phyloP scores from a whole-genome alignment of 2,888 invertebrate genomes.

The Drosophila atroscutellata region DNA sequence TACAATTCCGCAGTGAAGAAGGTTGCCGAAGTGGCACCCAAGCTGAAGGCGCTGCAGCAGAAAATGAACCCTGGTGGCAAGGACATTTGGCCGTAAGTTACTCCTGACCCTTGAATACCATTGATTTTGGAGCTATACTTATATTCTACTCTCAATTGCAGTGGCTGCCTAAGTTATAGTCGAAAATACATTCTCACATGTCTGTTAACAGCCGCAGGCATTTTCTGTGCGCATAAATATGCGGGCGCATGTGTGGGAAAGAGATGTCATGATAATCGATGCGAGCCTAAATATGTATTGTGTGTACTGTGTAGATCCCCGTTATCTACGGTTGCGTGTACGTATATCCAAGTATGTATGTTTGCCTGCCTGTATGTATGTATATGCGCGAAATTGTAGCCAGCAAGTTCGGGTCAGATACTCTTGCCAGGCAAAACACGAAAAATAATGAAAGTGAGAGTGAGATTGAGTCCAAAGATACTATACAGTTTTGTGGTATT shows the following conservation, averaged over 20 bases:
- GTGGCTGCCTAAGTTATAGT: slow-evolving; percentile 34
- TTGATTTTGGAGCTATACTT: not conserved
- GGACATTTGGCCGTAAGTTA: slow-evolving; percentile 89
- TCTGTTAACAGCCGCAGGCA: too few relatives aligned
- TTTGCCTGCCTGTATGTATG: too few relatives aligned
- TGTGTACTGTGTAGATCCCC: too few relatives aligned
- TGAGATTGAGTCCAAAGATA: slow-evolving; percentile 6
- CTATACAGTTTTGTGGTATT: not conserved
- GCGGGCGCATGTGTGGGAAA: too few relatives aligned
- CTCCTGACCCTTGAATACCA: not conserved
- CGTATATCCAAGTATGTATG: too few relatives aligned
- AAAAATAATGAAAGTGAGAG: not conserved
- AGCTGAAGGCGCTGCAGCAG: slow-evolving; percentile 89
- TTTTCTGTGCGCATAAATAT: too few relatives aligned
- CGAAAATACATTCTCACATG: too few relatives aligned
- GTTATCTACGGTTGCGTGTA: too few relatives aligned
- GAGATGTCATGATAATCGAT: too few relatives aligned
- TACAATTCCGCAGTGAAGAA: slow-evolving; percentile 91
- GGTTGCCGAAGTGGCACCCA: slow-evolving; percentile 86
- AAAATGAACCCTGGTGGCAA: slow-evolving; percentile 89
- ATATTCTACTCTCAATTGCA: slow-evolving; percentile 10
- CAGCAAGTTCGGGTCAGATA: too few relatives aligned
- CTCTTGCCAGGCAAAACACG: not conserved
- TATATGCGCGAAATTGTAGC: too few relatives aligned
- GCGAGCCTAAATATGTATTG: too few relatives aligned